Percentiles rank a stretch among this genome's conserved stretches.
Evolutionary conservation across 2,888 invertebrate genomes (phyloP).

Genomic region (Scaptomyza polygonia): DNA sequence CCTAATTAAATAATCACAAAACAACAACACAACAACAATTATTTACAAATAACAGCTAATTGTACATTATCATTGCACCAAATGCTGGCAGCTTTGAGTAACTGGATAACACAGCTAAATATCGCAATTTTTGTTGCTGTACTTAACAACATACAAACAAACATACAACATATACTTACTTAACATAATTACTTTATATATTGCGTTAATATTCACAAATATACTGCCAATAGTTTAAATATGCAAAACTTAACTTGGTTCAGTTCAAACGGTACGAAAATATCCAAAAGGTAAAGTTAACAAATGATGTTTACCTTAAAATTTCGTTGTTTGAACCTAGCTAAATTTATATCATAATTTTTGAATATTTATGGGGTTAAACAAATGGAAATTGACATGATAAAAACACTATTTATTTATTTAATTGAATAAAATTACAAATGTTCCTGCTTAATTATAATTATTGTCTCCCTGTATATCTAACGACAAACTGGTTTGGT

Average conservation of each 20-base stretch:
- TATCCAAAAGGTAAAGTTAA: no score
- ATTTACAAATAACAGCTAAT: constrained; percentile 40
- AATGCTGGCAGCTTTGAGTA: constrained; percentile 57
- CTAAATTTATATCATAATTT: constrained; percentile 10
- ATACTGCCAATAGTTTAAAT: constrained; percentile 6
- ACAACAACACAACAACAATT: constrained; percentile 41
- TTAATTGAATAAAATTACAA: neutral
- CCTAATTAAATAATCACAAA: constrained; percentile 59
- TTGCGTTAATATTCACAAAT: constrained; percentile 1
- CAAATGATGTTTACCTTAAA: neutral
- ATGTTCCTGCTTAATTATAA: neutral
- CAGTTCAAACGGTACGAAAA: constrained; percentile 3
- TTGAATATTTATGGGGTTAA: constrained; percentile 10
- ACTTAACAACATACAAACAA: constrained; percentile 33
- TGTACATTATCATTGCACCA: constrained; percentile 59
- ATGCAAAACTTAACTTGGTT: neutral
- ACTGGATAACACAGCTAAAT: constrained; percentile 55
- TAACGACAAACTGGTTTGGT: constrained; percentile 34
- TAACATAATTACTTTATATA: constrained; percentile 14
- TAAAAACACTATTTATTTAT: constrained; percentile 9
- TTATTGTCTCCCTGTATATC: constrained; percentile 7
- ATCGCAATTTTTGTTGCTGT: constrained; percentile 43
- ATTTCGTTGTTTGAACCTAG: neutral
- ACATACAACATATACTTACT: constrained; percentile 9
- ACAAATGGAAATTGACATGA: constrained; percentile 7